These are phyloP conservation scores for Syrmaticus mikado DNA, from an alignment of 2,113 vertebrate genomes.

Conservation along the genomic window DNA sequence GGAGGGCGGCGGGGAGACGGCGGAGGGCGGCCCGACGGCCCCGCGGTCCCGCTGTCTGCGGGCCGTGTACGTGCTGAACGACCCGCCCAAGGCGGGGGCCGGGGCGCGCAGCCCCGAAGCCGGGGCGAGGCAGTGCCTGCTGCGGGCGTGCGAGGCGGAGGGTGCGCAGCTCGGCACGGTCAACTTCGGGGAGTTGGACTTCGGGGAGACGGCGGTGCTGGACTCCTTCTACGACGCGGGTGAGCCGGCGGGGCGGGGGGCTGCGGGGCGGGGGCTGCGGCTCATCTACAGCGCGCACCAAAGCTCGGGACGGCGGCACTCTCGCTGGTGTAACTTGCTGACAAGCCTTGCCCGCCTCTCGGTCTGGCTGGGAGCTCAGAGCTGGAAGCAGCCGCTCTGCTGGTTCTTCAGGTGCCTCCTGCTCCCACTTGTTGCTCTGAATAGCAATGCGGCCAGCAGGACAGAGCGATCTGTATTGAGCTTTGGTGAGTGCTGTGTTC, in stretches of 20 bases:
- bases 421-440: accelerated
- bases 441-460: no score
- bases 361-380: not conserved
- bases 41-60: slow-evolving; percentile 80
- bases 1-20: not conserved
- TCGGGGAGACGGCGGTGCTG: slow-evolving; percentile 88
- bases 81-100: slow-evolving; percentile 73
- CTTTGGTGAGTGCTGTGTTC: no score
- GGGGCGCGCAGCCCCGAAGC: slow-evolving; percentile 85
- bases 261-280: not conserved
- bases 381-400: accelerated
- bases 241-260: slow-evolving; percentile 48
- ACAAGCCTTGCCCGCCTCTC: not conserved
- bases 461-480: no score
- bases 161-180: slow-evolving; percentile 87
- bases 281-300: accelerated
- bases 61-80: slow-evolving; percentile 86
- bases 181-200: slow-evolving; percentile 89
- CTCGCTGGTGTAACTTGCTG: not conserved
- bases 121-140: slow-evolving; percentile 87
- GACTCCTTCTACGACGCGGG: slow-evolving; percentile 95
- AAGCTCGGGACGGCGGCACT: not conserved
- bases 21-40: slow-evolving; percentile 46
- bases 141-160: slow-evolving; percentile 87
- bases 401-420: accelerated